Evolutionary conservation across 2,888 invertebrate genomes (phyloP).

Genomic region (Noctua janthe): DNA sequence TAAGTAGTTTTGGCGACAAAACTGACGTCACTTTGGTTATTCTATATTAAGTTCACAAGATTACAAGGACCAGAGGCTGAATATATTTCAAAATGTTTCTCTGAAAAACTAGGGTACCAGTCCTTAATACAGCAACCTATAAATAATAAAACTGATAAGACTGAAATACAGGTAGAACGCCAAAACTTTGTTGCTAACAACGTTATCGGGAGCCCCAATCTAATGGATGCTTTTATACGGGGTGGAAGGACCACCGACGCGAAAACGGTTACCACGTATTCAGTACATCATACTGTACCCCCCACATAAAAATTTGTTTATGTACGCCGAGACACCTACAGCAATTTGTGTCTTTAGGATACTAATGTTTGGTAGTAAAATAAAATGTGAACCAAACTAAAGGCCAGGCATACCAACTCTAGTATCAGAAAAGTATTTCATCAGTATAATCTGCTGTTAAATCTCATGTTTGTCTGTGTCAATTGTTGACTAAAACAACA

Average conservation of each 20-base stretch:
- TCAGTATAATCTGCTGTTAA: not conserved
- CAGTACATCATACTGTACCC: no score
- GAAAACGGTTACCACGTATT: no score
- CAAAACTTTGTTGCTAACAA: slow-evolving; percentile 3
- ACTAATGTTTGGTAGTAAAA: not conserved
- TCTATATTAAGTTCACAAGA: not conserved
- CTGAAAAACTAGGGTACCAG: not conserved
- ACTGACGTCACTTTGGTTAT: not conserved
- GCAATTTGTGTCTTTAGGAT: not conserved
- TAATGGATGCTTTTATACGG: not conserved
- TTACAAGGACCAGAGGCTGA: not conserved
- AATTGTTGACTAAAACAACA: not conserved
- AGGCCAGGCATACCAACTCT: not conserved
- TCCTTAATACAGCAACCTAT: not conserved
- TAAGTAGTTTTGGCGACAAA: slow-evolving; percentile 28
- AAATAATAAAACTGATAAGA: not conserved
- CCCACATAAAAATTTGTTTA: not conserved
- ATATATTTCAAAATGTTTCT: not conserved
- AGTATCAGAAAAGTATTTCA: not conserved
- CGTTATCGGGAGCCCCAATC: not conserved
- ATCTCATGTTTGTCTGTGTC: not conserved
- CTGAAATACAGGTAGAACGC: not conserved
- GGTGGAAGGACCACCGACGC: no score
- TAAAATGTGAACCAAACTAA: not conserved
- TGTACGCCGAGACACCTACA: not conserved